Base-by-base conservation (phyloP, 2,113 vertebrate genomes). In the Steatornis caripensis region DNA sequence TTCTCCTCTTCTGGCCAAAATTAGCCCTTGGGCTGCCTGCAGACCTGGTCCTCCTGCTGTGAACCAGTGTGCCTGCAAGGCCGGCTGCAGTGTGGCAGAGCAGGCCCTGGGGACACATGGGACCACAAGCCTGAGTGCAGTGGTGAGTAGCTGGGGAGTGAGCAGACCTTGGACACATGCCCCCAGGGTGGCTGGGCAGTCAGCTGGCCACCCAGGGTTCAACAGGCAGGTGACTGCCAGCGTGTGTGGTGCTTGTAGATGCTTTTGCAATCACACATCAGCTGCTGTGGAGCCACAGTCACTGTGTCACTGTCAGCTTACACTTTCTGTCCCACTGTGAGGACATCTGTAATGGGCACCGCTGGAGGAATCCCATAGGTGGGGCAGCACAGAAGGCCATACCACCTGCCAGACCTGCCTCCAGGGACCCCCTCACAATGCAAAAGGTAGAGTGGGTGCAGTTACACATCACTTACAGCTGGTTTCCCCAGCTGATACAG, bases 61-160 rank as follows among this genome's bases (percentile, higher is more conserved):
- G 20, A 76, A 60, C 13, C 10, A 5, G 16, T 6, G 15, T 15
- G 39, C 43, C 37, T 30, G 11, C 43, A 48, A 53, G 11, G 14
- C 39, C 1, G 1, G 43, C 15, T 57, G 39, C 30, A 30, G 16
- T 1, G 1, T 43, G 22, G 30, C 43, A 37, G 23, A 17, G 23
- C 19, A 27, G 39, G 27, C n/a, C 13, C n/a, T 15, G 46, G 20
- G 46, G 26, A 70, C n/a, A 20, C 0, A 0, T 0, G 3, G 12
- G 43, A 75, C 23, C 37, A 32, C 45, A 26, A 16, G 62, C n/a
- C 45, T 37, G 30, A 54, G 39, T 17, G 45, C 32, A 65, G n/a
- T n/a, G n/a, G n/a, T n/a, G n/a, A n/a, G n/a, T n/a, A n/a, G 12
- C 23, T 34, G 30, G 43, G 45, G 45, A 54, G n/a, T 2, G 0